These are phyloP conservation scores for Drosophila arizonae DNA, from an alignment of 1,140 invertebrate species.

Conservation along the genomic window DNA sequence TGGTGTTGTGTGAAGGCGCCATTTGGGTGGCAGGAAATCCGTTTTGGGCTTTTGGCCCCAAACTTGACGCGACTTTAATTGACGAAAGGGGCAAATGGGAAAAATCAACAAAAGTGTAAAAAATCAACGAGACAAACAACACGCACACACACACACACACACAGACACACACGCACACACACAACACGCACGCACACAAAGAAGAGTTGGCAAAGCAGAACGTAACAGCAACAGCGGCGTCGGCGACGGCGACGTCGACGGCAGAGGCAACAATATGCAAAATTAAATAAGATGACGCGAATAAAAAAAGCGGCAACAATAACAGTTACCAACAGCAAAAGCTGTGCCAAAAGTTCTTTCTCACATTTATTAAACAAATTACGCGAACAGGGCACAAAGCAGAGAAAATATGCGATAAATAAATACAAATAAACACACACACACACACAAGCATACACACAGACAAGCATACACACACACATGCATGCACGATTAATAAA, in stretches of 20 bases:
- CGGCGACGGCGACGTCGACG: too few species aligned
- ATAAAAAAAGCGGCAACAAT: constrained; percentile 56
- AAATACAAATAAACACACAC: constrained; percentile 14
- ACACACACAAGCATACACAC: background rate
- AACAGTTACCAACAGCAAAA: constrained; percentile 36
- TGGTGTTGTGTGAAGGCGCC: constrained; percentile 15
- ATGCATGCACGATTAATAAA: constrained; percentile 41
- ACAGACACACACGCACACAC: constrained; percentile 9
- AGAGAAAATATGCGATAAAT: constrained; percentile 57
- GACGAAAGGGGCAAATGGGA: constrained; percentile 52
- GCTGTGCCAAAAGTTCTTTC: constrained; percentile 47
- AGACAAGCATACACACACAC: background rate
- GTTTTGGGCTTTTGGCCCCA: constrained; percentile 44
- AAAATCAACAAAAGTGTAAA: constrained; percentile 59
- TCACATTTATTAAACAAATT: constrained; percentile 74
- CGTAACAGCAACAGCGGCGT: background rate
- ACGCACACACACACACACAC: constrained; percentile 10
- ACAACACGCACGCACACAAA: constrained; percentile 16
- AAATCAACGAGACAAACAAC: constrained; percentile 58
- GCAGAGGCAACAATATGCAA: constrained; percentile 59
- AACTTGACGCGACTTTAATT: constrained; percentile 69
- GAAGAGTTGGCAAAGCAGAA: constrained; percentile 32
- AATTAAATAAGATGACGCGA: constrained; percentile 76
- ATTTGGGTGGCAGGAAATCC: constrained; percentile 62
- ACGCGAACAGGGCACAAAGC: constrained; percentile 24